Evolutionary conservation across 1,140 invertebrate genomes (phyloP).

Genomic region (Drosophila nikananu): DNA sequence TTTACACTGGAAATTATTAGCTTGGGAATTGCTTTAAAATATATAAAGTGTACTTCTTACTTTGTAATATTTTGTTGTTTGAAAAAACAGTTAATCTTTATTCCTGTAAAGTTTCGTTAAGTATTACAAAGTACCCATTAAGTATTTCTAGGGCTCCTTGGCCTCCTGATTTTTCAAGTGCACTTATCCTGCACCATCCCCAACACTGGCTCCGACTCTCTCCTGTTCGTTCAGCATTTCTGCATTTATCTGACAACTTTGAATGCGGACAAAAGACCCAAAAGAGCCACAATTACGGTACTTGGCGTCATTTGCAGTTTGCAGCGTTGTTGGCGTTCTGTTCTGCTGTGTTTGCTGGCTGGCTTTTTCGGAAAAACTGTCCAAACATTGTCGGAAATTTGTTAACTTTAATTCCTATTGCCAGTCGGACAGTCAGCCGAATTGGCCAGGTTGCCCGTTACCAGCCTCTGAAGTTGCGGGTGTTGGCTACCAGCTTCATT

Average conservation of each 20-base stretch:
- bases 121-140: background rate
- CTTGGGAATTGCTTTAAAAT: no score
- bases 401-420: constrained; percentile 81
- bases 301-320: constrained; percentile 47
- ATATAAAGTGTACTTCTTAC: background rate
- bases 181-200: constrained; percentile 13
- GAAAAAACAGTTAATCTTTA: background rate
- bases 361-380: constrained; percentile 63
- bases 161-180: constrained; percentile 1
- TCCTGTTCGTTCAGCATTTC: constrained; percentile 9
- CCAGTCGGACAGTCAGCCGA: constrained; percentile 59
- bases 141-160: no score
- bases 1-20: constrained; percentile 7
- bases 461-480: constrained; percentile 60
- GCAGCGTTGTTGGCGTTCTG: constrained; percentile 34
- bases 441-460: constrained; percentile 22
- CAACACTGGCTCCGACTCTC: constrained; percentile 13
- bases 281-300: constrained; percentile 77
- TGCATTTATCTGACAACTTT: constrained; percentile 47
- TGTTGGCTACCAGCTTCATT: constrained; percentile 50
- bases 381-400: constrained; percentile 83
- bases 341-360: constrained; percentile 23
- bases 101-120: background rate
- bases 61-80: background rate
- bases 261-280: constrained; percentile 71